These are phyloP conservation scores for Propithecus coquereli DNA, from an alignment of 2,113 vertebrate genomes.

Conservation along the genomic window DNA sequence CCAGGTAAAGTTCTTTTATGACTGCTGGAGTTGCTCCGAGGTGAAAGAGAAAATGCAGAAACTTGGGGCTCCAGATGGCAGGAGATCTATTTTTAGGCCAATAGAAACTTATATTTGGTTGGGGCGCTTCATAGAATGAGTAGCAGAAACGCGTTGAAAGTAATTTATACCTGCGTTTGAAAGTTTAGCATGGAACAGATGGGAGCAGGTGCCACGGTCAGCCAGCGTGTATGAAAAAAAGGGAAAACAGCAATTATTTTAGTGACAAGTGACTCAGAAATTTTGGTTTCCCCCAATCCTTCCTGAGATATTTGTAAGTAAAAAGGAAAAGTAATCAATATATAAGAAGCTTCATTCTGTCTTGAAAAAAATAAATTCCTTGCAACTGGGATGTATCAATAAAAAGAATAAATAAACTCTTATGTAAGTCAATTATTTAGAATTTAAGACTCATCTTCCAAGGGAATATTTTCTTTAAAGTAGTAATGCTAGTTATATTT, in stretches of 20 bases:
- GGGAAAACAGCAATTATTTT: neutral
- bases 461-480: neutral
- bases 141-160: slow-evolving; percentile 57
- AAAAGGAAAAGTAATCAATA: neutral
- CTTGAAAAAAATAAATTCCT: neutral
- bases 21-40: slow-evolving; percentile 68
- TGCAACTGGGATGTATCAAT: neutral
- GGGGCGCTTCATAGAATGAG: slow-evolving; percentile 62
- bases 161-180: slow-evolving; percentile 67
- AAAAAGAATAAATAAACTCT: neutral
- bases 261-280: neutral
- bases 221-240: neutral
- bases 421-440: neutral
- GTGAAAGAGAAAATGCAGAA: slow-evolving; percentile 72
- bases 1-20: slow-evolving; percentile 67
- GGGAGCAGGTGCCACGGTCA: slow-evolving; percentile 53
- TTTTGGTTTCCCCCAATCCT: neutral
- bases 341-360: neutral
- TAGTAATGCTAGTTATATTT: neutral
- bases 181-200: slow-evolving; percentile 57
- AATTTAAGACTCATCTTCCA: neutral
- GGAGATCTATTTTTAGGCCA: slow-evolving; percentile 67
- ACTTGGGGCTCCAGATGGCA: slow-evolving; percentile 73
- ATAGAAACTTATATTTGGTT: slow-evolving; percentile 66
- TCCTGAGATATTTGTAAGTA: neutral